Evolutionary conservation across 2,797 vertebrate species (phyloP).

Genomic region (Argentina silus): DNA sequence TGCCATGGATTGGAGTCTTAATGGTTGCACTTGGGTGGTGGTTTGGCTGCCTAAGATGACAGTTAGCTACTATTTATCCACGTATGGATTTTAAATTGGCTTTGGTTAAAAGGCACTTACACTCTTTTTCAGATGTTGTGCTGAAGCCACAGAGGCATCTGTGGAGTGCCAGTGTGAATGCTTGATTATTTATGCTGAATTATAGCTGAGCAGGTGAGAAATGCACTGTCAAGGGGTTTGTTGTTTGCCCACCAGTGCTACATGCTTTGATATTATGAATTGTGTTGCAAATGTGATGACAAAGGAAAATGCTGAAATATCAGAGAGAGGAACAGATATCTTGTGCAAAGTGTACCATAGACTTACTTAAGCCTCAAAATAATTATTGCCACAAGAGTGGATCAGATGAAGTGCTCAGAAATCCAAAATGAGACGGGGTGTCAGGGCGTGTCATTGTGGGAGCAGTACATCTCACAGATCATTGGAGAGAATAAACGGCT

Average conservation of each 20-base stretch:
- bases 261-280: background rate
- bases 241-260: background rate
- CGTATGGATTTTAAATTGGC: background rate
- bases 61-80: background rate
- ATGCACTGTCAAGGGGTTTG: background rate
- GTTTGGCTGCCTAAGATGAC: background rate
- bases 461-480: background rate
- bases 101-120: background rate
- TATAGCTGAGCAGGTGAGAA: background rate
- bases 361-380: background rate
- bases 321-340: background rate
- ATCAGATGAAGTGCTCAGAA: background rate
- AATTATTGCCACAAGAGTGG: background rate
- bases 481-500: background rate
- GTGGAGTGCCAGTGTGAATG: background rate
- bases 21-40: background rate
- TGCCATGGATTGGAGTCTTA: conserved; percentile 8
- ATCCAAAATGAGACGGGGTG: background rate
- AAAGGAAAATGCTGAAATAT: background rate
- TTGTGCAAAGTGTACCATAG: background rate
- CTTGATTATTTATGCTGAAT: background rate
- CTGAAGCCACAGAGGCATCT: background rate
- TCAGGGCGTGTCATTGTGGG: background rate
- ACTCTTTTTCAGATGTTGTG: background rate
- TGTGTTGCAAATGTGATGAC: background rate